phyloP scores from a whole-genome alignment of 2,113 vertebrate species.

The Spilogale gracilis region DNA sequence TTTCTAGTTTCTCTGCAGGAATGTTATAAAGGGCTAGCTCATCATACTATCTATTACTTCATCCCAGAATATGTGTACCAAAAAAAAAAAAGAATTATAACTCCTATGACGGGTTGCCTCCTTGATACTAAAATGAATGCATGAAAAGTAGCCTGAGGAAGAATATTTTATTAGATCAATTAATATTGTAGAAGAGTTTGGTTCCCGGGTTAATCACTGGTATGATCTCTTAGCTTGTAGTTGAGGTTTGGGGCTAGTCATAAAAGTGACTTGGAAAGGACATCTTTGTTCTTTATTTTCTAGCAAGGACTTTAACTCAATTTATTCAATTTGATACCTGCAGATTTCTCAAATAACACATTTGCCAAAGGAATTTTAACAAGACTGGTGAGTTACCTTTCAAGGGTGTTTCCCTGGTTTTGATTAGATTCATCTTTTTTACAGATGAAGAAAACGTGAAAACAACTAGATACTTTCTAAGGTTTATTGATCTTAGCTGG shows the following conservation, averaged over 20 bases:
- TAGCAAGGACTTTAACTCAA: conserved; percentile 76
- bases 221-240: conserved; percentile 82
- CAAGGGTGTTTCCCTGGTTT: neutral
- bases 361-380: conserved; percentile 38
- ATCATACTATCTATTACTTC: conserved; percentile 78
- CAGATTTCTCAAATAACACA: conserved; percentile 48
- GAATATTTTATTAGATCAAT: conserved; percentile 87
- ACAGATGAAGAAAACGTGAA: neutral
- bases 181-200: conserved; percentile 83
- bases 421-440: neutral
- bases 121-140: conserved; percentile 81
- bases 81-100: conserved; percentile 80
- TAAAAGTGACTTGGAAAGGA: conserved; percentile 84
- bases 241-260: conserved; percentile 77
- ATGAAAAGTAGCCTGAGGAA: conserved; percentile 82
- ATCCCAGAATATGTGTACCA: conserved; percentile 63
- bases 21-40: conserved; percentile 72
- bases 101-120: conserved; percentile 76
- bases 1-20: conserved; percentile 70
- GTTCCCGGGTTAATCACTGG: conserved; percentile 85
- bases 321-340: conserved; percentile 56
- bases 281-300: conserved; percentile 75
- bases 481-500: neutral
- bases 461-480: neutral
- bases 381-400: neutral